Evolutionary conservation across 2,888 invertebrate genomes (phyloP), one percentile per base, ranked within the genome.

Genomic region (Acanthosepion lycidas): DNA sequence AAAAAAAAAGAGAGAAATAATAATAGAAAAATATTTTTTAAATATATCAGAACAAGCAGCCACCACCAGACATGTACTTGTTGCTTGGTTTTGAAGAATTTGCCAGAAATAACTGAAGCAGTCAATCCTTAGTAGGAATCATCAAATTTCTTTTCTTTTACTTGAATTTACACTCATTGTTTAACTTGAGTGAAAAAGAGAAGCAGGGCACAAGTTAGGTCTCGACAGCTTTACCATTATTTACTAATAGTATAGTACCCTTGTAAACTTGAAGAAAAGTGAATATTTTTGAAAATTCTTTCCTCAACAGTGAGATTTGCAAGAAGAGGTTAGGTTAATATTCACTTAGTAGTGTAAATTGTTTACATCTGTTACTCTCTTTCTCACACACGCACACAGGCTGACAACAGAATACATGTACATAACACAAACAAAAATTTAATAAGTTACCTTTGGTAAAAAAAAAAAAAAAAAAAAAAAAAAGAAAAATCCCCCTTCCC

Each of bases 81-180:
- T 78, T 78, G 78, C n/a, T n/a, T 78, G n/a, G n/a, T 78, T 78
- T 78, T 78, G 28, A 78, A 78, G 28, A 78, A 78, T 78, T 78
- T 78, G 78, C 78, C 78, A 78, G 78, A 78, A 78, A 78, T 78
- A 78, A 78, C 78, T 12, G 33, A 78, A 78, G 33, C 78, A 78
- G 78, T 78, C 78, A n/a, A 78, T 78, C 78, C 78, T 78, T 33
- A n/a, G 59, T 59, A 59, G 59, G n/a, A 78, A 78, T 78, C 78
- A 78, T 78, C 78, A 78, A 78, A 78, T 78, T 78, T 78, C 78
- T n/a, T 78, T 78, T 78, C 78, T 78, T 78, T 42, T 78, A 15
- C 78, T 78, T n/a, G 23, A 33, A 78, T 78, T 78, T 78, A 78
- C 78, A 33, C 78, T n/a, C 78, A 78, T 78, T 78, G 78, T 78